Evolutionary conservation across 2,113 vertebrate species (phyloP).

Genomic region (Pandion haliaetus): DNA sequence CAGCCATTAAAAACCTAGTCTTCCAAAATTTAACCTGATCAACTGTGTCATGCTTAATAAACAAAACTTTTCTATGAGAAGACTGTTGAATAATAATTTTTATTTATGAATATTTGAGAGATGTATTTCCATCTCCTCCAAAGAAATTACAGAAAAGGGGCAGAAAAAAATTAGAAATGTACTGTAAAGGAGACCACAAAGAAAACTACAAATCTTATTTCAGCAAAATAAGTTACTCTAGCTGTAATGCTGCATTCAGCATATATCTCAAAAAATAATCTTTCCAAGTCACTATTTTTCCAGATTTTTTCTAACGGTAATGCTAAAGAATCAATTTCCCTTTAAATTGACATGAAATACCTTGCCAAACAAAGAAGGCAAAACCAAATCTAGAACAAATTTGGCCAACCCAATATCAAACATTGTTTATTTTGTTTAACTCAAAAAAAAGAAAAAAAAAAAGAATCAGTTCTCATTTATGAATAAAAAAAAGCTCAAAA

Average conservation of each 20-base stretch:
- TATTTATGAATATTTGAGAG: background rate
- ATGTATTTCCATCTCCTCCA: background rate
- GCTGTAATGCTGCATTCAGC: background rate
- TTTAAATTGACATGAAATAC: background rate
- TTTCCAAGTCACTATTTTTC: background rate
- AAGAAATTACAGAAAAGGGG: background rate
- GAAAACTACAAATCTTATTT: background rate
- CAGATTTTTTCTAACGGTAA: background rate
- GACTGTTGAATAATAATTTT: background rate
- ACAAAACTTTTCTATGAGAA: background rate
- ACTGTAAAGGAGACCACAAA: background rate
- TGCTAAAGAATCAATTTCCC: background rate
- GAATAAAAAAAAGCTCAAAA: background rate
- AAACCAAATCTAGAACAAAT: background rate
- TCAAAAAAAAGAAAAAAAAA: background rate
- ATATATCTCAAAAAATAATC: background rate
- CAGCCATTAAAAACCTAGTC: background rate
- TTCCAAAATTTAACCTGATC: background rate
- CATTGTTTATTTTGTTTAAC: background rate
- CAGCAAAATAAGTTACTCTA: background rate
- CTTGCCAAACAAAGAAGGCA: background rate
- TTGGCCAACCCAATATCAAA: background rate
- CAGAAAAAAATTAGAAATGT: fast-evolving
- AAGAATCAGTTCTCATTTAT: background rate
- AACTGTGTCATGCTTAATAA: background rate